These are phyloP conservation scores for Cenopis cana DNA, from an alignment of 2,888 invertebrate species.

Conservation along the genomic window DNA sequence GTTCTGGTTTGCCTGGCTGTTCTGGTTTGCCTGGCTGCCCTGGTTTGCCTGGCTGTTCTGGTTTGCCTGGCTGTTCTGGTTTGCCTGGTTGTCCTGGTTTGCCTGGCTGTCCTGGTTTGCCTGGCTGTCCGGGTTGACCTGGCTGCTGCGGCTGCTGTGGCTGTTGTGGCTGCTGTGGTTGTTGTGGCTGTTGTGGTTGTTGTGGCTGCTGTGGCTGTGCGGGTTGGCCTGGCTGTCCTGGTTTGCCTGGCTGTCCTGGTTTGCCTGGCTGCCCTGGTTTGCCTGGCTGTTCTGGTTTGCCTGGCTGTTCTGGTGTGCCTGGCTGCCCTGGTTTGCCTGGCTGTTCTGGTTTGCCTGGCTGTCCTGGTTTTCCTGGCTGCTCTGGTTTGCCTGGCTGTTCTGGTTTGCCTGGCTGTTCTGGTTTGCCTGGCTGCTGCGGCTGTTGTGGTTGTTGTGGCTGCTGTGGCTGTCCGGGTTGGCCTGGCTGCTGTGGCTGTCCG, in stretches of 20 bases:
- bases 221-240: neutral
- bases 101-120: neutral
- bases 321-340: neutral
- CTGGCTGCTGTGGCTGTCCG: no score
- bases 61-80: neutral
- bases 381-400: no score
- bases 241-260: neutral
- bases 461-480: no score
- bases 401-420: no score
- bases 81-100: neutral
- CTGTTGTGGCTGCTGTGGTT: neutral
- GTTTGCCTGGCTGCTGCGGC: no score
- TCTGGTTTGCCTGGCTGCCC: neutral
- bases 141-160: neutral
- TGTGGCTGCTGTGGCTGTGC: neutral
- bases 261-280: neutral
- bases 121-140: no score
- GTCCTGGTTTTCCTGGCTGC: no score
- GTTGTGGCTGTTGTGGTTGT: neutral
- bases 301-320: no score
- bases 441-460: no score
- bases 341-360: no score
- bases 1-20: neutral
- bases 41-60: neutral
- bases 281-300: neutral